These are phyloP conservation scores for Pseudoatta argentina DNA, from an alignment of 1,140 invertebrate species.

Conservation along the genomic window DNA sequence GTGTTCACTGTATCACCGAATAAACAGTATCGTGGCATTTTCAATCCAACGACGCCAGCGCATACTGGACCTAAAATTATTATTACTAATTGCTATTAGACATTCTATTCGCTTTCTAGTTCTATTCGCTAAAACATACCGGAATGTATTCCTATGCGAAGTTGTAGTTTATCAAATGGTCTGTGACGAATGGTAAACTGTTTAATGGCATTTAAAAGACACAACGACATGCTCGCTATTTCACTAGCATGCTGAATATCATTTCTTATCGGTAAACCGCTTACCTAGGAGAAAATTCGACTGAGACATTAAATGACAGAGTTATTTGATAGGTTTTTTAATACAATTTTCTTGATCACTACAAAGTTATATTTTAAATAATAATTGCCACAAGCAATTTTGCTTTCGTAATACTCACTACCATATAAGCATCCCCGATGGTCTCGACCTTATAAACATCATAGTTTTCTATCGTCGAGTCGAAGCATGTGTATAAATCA, in stretches of 20 bases:
- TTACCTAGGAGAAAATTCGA: constrained; percentile 87
- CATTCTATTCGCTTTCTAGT: not conserved
- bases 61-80: constrained; percentile 89
- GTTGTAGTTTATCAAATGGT: constrained; percentile 93
- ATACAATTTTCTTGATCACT: not conserved
- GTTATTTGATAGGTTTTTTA: not conserved
- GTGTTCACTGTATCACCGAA: constrained; percentile 98
- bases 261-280: constrained; percentile 93
- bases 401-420: constrained; percentile 87
- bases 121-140: constrained; percentile 86
- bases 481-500: constrained; percentile 97
- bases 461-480: constrained; percentile 95
- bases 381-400: not conserved
- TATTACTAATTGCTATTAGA: constrained; percentile 9
- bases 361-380: not conserved
- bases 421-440: constrained; percentile 96
- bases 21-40: constrained; percentile 96
- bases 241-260: constrained; percentile 94
- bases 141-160: constrained; percentile 97
- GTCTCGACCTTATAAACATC: constrained; percentile 98
- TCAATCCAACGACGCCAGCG: constrained; percentile 95
- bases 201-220: constrained; percentile 93
- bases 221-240: constrained; percentile 97
- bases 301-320: not conserved
- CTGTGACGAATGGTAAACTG: constrained; percentile 95